Evolutionary conservation across 2,888 invertebrate genomes (phyloP).

Genomic region (Megaustenia siamemsis): DNA sequence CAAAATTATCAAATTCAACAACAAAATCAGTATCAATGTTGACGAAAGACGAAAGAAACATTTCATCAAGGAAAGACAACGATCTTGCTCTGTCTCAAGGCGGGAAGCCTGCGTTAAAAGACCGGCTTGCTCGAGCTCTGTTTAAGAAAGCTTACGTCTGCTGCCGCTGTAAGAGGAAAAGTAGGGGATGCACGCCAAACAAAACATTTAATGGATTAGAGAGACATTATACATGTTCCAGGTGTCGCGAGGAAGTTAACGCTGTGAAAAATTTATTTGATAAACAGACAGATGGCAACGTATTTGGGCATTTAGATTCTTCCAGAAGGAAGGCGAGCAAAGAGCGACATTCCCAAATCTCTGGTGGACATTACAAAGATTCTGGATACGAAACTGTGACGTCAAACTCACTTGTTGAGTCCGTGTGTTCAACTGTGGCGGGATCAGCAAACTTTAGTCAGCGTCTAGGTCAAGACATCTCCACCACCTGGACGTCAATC

Average conservation of each 20-base stretch:
- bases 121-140: slow-evolving; percentile 31
- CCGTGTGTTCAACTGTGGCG: slow-evolving; percentile 25
- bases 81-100: neutral
- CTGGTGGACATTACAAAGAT: slow-evolving; percentile 19
- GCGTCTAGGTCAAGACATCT: neutral
- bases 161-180: slow-evolving; percentile 44
- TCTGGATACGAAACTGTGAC: slow-evolving; percentile 51
- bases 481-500: neutral
- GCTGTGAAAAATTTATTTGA: slow-evolving; percentile 40
- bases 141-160: slow-evolving; percentile 44
- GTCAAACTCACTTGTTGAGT: slow-evolving; percentile 42
- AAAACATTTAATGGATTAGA: slow-evolving; percentile 48
- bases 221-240: slow-evolving; percentile 42
- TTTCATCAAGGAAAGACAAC: neutral
- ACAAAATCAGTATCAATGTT: neutral
- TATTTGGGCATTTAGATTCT: neutral
- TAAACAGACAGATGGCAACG: neutral
- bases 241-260: slow-evolving; percentile 24
- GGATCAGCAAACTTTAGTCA: neutral
- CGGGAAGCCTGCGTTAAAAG: slow-evolving; percentile 13
- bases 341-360: neutral
- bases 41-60: neutral
- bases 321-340: neutral
- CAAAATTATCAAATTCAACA: neutral
- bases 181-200: slow-evolving; percentile 37